Percentiles rank a stretch among this genome's conserved stretches.
Conservation (phyloP, 92 coral and sea anemone species). For the Plumapathes pennacea region DNA sequence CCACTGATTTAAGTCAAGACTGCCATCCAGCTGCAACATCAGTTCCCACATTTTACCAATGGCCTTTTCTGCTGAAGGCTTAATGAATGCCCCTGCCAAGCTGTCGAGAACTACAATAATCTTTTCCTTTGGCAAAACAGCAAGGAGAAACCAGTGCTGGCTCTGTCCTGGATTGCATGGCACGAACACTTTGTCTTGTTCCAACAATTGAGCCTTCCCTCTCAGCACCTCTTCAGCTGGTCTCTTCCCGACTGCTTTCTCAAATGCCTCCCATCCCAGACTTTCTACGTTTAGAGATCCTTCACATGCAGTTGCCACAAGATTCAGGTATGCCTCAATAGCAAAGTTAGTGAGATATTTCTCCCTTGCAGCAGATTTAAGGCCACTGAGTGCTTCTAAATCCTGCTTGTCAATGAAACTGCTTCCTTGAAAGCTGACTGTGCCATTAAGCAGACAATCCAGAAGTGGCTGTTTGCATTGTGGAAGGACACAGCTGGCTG, state of each 20-base stretch:
- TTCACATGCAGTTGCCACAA: slow-evolving; percentile 9
- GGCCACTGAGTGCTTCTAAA: slow-evolving; percentile 31
- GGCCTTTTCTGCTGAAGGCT: slow-evolving; percentile 23
- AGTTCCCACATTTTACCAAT: slow-evolving; percentile 34
- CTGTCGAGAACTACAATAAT: slow-evolving; percentile 40
- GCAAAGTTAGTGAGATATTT: slow-evolving; percentile 57
- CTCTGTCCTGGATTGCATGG: slow-evolving; percentile 46
- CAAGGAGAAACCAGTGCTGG: slow-evolving; percentile 55
- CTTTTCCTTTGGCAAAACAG: slow-evolving; percentile 34
- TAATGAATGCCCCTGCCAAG: slow-evolving; percentile 14
- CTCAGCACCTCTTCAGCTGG: slow-evolving; percentile 15
- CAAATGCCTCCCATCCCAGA: slow-evolving; percentile 52
- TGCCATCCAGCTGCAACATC: slow-evolving; percentile 13
- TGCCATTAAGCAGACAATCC: slow-evolving; percentile 33
- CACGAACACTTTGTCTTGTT: slow-evolving; percentile 35
- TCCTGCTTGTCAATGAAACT: slow-evolving; percentile 29
- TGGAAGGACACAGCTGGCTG: slow-evolving; percentile 39
- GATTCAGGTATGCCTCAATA: slow-evolving; percentile 43
- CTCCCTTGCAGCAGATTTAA: slow-evolving; percentile 17
- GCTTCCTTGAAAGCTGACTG: slow-evolving; percentile 35
- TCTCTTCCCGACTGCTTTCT: slow-evolving; percentile 23
- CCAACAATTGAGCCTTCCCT: slow-evolving; percentile 25
- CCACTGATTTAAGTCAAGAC: slow-evolving; percentile 29
- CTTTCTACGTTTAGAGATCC: slow-evolving; percentile 15
- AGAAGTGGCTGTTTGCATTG: slow-evolving; percentile 39